phyloP scores from a whole-genome alignment of 1,140 invertebrate species.

The Drosophila lacteicornis region DNA sequence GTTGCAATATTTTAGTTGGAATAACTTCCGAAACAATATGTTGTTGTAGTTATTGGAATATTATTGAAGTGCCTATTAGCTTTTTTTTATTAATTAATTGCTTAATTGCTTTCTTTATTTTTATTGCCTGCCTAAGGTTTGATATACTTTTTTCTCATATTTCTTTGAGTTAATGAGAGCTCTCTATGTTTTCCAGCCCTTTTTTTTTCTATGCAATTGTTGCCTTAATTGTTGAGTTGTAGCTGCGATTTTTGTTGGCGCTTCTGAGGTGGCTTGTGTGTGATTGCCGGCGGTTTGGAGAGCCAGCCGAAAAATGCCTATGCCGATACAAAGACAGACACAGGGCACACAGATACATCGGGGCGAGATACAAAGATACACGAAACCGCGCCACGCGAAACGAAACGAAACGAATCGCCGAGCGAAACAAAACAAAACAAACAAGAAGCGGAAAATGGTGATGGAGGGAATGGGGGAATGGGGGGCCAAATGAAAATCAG shows the following conservation, averaged over 20 bases:
- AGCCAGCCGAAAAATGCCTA: slow-evolving; percentile 58
- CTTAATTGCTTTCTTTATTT: neutral
- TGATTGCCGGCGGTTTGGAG: slow-evolving; percentile 63
- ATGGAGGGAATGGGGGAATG: neutral
- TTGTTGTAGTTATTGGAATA: neutral
- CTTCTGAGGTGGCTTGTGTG: slow-evolving; percentile 32
- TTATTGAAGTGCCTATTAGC: neutral
- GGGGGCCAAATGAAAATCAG: slow-evolving; percentile 9
- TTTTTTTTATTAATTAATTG: neutral
- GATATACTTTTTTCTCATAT: neutral
- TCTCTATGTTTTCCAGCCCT: neutral
- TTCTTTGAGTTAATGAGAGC: neutral
- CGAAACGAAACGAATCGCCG: slow-evolving; percentile 36
- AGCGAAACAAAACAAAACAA: slow-evolving; percentile 36
- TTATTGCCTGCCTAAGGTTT: neutral
- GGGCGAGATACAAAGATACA: slow-evolving; percentile 22
- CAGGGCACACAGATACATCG: slow-evolving; percentile 4
- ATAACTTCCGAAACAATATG: no score
- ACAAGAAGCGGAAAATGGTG: slow-evolving; percentile 16
- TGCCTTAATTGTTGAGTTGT: slow-evolving; percentile 15
- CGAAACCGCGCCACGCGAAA: slow-evolving; percentile 60
- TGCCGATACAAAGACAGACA: slow-evolving; percentile 20
- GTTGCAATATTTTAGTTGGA: neutral
- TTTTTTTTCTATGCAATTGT: neutral
- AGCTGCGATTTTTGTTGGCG: slow-evolving; percentile 4